Evolutionary conservation across 2,888 invertebrate genomes (phyloP).

Genomic region (Rhagophthalmus giganteus): DNA sequence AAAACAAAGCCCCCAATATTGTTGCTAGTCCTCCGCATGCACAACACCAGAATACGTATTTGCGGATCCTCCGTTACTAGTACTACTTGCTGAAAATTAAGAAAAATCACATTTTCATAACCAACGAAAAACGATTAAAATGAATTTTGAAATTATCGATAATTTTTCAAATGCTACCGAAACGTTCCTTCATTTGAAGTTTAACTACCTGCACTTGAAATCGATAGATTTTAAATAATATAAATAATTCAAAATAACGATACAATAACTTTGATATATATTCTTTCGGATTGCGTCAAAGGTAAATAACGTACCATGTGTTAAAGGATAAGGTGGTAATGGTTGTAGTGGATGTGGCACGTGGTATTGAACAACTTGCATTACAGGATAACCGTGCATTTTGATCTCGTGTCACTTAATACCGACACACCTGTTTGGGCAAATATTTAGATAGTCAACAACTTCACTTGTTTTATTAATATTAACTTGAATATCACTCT

Average conservation of each 20-base stretch:
- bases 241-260: no score
- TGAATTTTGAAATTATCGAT: no score
- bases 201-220: no score
- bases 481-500: background rate
- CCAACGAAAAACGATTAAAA: no score
- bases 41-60: slow-evolving; percentile 82
- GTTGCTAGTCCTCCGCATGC: slow-evolving; percentile 79
- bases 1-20: slow-evolving; percentile 74
- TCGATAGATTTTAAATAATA: no score
- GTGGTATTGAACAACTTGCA: slow-evolving; percentile 69
- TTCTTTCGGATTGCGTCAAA: no score
- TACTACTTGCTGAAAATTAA: slow-evolving; percentile 52
- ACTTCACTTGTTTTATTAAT: background rate
- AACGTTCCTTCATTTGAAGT: no score
- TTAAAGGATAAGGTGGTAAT: slow-evolving; percentile 42
- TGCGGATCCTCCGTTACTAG: slow-evolving; percentile 63
- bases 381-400: slow-evolving; percentile 68
- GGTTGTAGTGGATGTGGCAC: slow-evolving; percentile 58
- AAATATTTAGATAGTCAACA: slow-evolving; percentile 6
- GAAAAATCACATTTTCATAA: background rate
- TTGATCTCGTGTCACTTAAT: slow-evolving; percentile 7
- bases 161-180: background rate
- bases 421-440: slow-evolving; percentile 13
- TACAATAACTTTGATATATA: no score
- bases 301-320: slow-evolving; percentile 43